Conservation (phyloP, 2,797 vertebrate species). For the Intellagama lesueurii region DNA sequence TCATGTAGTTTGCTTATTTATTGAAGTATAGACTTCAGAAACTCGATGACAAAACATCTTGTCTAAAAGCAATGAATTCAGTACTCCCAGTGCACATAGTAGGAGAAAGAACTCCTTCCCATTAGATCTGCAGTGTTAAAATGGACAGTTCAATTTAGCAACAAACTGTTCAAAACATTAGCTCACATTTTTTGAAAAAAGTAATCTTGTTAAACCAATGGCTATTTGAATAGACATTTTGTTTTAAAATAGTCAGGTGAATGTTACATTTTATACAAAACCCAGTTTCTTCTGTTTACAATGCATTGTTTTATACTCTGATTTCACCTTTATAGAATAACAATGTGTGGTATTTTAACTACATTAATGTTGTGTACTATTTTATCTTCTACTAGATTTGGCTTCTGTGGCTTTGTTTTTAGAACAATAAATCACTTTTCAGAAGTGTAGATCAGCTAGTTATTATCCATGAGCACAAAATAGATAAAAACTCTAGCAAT, state of each 20-base stretch:
- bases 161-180: slow-evolving; percentile 57
- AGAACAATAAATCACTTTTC: neutral
- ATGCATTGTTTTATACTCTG: slow-evolving; percentile 46
- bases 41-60: slow-evolving; percentile 41
- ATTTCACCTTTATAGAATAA: slow-evolving; percentile 44
- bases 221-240: slow-evolving; percentile 33
- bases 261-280: slow-evolving; percentile 47
- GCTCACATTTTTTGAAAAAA: neutral
- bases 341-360: slow-evolving; percentile 2
- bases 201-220: slow-evolving; percentile 53
- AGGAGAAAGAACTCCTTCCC: slow-evolving; percentile 59
- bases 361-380: slow-evolving; percentile 36
- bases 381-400: slow-evolving; percentile 43
- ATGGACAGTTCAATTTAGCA: slow-evolving; percentile 56
- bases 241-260: slow-evolving; percentile 19
- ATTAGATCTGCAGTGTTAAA: slow-evolving; percentile 60
- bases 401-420: slow-evolving; percentile 19
- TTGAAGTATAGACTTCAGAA: slow-evolving; percentile 53
- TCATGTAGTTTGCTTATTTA: slow-evolving; percentile 43
- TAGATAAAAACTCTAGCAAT: slow-evolving; percentile 28
- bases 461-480: neutral
- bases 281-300: slow-evolving; percentile 30
- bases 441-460: neutral
- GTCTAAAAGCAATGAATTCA: slow-evolving; percentile 53
- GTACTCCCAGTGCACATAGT: slow-evolving; percentile 45